Percentiles rank a stretch among this genome's conserved stretches.
Evolutionary conservation across 2,797 vertebrate genomes (phyloP).

Genomic region (Clamator glandarius): DNA sequence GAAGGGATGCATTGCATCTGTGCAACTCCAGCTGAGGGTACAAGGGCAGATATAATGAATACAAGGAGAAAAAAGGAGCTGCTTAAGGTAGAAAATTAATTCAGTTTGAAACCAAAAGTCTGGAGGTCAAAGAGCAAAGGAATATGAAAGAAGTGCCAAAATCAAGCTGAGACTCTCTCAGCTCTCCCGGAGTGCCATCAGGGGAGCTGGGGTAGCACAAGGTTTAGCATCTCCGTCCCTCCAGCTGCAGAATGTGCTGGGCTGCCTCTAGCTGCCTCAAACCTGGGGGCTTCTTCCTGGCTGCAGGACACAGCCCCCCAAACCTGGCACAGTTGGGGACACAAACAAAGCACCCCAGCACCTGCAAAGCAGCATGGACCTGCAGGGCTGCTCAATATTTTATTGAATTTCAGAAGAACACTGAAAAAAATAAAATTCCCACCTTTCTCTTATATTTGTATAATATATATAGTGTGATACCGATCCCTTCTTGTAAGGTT

Average conservation of each 20-base stretch:
- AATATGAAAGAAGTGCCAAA: not conserved
- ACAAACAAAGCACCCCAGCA: too few relatives aligned
- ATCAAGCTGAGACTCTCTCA: not conserved
- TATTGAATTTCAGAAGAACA: not conserved
- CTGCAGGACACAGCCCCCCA: not conserved
- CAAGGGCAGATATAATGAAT: not conserved
- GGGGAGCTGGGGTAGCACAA: not conserved
- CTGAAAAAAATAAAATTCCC: not conserved
- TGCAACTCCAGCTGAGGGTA: not conserved
- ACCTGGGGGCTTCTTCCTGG: not conserved
- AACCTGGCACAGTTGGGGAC: accelerated
- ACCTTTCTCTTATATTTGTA: accelerated
- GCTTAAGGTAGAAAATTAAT: accelerated
- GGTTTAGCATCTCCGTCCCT: accelerated
- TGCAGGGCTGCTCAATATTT: not conserved
- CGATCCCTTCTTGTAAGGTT: accelerated
- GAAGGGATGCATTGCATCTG: not conserved
- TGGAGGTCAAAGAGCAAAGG: not conserved
- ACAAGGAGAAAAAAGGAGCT: not conserved
- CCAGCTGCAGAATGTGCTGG: accelerated
- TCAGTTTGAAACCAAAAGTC: not conserved
- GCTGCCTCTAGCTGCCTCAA: not conserved
- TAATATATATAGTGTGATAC: accelerated
- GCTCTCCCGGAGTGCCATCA: accelerated
- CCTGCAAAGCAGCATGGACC: not conserved